These are phyloP conservation scores for Gymnorhina tibicen DNA, from an alignment of 2,113 vertebrate genomes.

Conservation along the genomic window DNA sequence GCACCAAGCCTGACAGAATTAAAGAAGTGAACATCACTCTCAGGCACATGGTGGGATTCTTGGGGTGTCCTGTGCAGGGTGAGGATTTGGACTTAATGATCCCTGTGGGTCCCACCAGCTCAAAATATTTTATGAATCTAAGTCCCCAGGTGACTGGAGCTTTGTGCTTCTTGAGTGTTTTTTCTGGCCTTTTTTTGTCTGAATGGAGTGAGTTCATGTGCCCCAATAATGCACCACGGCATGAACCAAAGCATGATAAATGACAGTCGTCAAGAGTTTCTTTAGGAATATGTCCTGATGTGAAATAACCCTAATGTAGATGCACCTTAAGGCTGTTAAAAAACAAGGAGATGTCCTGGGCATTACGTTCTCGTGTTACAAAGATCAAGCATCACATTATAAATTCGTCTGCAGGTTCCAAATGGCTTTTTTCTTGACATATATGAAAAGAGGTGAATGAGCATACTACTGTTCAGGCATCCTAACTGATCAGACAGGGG, in stretches of 20 bases:
- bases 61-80: not conserved
- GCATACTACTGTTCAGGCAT: not conserved
- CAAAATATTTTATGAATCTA: not conserved
- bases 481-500: not conserved
- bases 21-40: not conserved
- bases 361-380: not conserved
- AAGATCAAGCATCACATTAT: not conserved
- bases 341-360: not conserved
- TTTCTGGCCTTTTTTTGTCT: not conserved
- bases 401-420: not conserved
- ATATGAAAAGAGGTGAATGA: not conserved
- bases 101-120: not conserved
- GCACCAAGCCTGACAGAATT: not conserved
- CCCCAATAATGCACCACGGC: fast-evolving
- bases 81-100: not conserved
- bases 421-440: not conserved
- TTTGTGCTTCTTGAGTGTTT: not conserved
- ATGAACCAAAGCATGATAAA: not conserved
- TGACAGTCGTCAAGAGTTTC: fast-evolving
- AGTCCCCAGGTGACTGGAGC: not conserved
- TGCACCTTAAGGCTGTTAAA: not conserved
- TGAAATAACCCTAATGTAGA: not conserved
- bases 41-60: not conserved
- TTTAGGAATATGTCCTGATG: not conserved
- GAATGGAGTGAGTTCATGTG: not conserved